These are phyloP conservation scores for Climacteris rufus DNA, from an alignment of 2,113 vertebrate species.

Conservation along the genomic window DNA sequence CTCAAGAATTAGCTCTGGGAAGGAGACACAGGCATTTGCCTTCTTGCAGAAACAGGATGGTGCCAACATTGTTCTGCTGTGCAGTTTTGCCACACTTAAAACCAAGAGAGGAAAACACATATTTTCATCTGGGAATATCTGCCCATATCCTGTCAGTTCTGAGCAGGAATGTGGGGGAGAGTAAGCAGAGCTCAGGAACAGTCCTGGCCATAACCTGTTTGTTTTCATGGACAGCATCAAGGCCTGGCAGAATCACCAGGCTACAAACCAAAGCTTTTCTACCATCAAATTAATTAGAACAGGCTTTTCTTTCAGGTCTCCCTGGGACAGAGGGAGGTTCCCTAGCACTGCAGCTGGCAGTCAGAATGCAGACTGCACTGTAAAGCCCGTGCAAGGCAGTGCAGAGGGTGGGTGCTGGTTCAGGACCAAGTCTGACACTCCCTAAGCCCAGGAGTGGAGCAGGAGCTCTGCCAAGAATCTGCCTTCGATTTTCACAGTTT, in stretches of 20 bases:
- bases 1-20: neutral
- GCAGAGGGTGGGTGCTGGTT: neutral
- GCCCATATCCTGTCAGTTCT: neutral
- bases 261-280: neutral
- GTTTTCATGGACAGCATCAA: neutral
- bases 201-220: neutral
- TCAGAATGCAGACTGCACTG: neutral
- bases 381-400: neutral
- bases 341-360: neutral
- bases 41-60: neutral
- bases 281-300: neutral
- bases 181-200: neutral
- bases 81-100: neutral
- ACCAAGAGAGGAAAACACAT: neutral
- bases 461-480: neutral
- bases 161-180: neutral
- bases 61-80: neutral
- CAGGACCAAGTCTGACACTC: neutral
- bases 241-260: neutral
- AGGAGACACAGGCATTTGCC: neutral
- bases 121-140: neutral
- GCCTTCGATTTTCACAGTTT: neutral
- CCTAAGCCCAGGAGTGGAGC: neutral
- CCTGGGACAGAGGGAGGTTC: neutral
- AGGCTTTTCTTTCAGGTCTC: neutral